Base-by-base conservation (phyloP, 2,888 invertebrate genomes). In the Oxyteleia sp. region DNA sequence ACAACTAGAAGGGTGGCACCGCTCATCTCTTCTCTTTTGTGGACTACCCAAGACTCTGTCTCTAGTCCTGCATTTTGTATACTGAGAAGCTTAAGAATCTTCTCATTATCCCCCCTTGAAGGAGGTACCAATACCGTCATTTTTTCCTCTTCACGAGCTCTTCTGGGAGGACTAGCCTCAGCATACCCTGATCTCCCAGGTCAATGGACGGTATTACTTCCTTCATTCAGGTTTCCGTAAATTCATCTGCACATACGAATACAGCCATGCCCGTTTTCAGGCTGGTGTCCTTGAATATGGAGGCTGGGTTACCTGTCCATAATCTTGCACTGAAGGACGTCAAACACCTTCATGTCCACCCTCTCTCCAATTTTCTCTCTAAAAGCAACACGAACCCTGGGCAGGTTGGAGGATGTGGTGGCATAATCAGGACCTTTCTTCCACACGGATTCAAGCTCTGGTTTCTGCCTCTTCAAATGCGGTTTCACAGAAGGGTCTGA, bases 141-240 rank as follows among this genome's bases (percentile, higher is more conserved):
- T 4, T 64, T 35, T 61, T 61, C 43, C 45, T 61, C 45, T 61
- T 61, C 20, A 61, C 41, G 45, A 61, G 45, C 26, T 61, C 29
- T 16, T 45, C 29, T 29, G 61, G 45, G 1, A 23, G 43, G 3
- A 61, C 32, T 0, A 61, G 26, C 8, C 61, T 45, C 18, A 26
- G 29, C 16, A 26, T 61, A 0, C 45, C 45, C 3, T 45, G 15
- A 15, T 61, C 61, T 11, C 26, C 61, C 45, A 61, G 61, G 16
- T 61, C 61, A 1, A 61, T 13, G 23, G 20, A 11, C 8, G 55
- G 38, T 1, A 71, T 38, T 3, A 8, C 5, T 0, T 35, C 26
- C 18, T 16, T 41, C 43, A 72, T n/a, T 49, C 61, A 61, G 15
- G 11, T n/a, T 23, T 61, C 51, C 0, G 51, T 18, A 26, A 0